A percentile compares a stretch with the other conserved stretches of the same genome.
Evolutionary conservation across 2,797 vertebrate species (phyloP).

Genomic region (Rhincodon typus): DNA sequence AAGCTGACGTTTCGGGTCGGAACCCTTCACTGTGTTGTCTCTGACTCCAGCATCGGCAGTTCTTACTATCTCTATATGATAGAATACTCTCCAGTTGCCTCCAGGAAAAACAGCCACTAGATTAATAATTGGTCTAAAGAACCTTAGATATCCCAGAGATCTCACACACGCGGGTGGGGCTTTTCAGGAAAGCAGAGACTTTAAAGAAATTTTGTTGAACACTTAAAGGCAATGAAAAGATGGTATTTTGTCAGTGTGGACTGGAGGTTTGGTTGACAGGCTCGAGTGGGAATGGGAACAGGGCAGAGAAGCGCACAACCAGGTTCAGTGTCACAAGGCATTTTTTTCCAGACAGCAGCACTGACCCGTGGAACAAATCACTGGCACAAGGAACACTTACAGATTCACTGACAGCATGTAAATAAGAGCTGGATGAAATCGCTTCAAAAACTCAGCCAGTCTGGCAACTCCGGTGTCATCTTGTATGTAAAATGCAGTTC

Average conservation of each 20-base stretch:
- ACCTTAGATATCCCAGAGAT: not conserved
- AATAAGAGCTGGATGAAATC: not conserved
- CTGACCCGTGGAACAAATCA: not conserved
- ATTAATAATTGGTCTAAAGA: not conserved
- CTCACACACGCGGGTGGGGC: not conserved
- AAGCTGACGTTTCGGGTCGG: too few relatives aligned
- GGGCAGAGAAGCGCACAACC: not conserved
- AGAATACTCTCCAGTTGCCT: not conserved
- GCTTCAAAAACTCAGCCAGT: too few relatives aligned
- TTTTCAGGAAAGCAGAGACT: not conserved
- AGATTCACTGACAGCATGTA: not conserved
- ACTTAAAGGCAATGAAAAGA: not conserved
- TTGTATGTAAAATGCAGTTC: too few relatives aligned
- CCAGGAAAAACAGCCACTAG: not conserved
- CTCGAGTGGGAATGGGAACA: not conserved
- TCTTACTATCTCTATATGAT: too few relatives aligned
- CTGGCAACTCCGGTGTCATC: too few relatives aligned
- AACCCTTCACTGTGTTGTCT: too few relatives aligned
- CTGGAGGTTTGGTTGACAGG: not conserved
- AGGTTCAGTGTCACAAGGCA: not conserved
- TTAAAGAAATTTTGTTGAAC: not conserved
- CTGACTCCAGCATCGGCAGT: too few relatives aligned
- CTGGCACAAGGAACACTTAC: not conserved
- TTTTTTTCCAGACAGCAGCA: not conserved
- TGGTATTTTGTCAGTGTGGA: not conserved